Base-by-base conservation (phyloP, 2,113 vertebrate genomes). In the Gymnorhina tibicen region DNA sequence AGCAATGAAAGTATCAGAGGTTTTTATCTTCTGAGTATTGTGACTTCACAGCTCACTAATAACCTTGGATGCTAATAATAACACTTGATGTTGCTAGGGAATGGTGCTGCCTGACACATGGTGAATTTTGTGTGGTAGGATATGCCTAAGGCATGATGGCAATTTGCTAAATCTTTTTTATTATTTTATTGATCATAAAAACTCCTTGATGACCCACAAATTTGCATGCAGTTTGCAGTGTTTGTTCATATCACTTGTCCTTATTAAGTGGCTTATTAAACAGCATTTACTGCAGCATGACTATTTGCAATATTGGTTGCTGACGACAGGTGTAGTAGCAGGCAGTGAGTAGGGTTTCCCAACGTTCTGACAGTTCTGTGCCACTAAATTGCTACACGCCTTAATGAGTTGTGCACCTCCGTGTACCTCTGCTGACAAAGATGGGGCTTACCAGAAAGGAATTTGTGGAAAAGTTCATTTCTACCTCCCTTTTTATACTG, bases 11-110 rank as follows among this genome's bases (percentile, higher is more conserved):
- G 52, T 67, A 63, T 91, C 59, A 66, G 79, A 79, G 60, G n/a
- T 30, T 90, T 93, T 75, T 78, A 56, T 92, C 69, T 91, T 92
- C 69, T 35, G 28, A 37, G 23, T 75, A 63, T 52, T 70, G 18
- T 21, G 53, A 90, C 88, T 77, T 95, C 72, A 67, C 49, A 77
- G 68, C 79, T 91, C 66, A 37, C 56, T 84, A 84, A 90, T 95
- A 93, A 95, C 90, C 90, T 84, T 49, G 49, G 23, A 30, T 60
- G 60, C 82, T 94, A 91, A 91, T 93, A 89, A 92, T 89, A 91
- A 86, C 35, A 33, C 16, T 91, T 77, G 8, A 6, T 78, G 90
- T 93, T 97, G 96, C 93, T 97, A 95, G 82, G 95, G 41, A 95
- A 92, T 95, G 59, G 41, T 88, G 68, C 76, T 91, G 80, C 64